phyloP scores from a whole-genome alignment of 2,888 invertebrate genomes.

The Patella ulyssiponensis region DNA sequence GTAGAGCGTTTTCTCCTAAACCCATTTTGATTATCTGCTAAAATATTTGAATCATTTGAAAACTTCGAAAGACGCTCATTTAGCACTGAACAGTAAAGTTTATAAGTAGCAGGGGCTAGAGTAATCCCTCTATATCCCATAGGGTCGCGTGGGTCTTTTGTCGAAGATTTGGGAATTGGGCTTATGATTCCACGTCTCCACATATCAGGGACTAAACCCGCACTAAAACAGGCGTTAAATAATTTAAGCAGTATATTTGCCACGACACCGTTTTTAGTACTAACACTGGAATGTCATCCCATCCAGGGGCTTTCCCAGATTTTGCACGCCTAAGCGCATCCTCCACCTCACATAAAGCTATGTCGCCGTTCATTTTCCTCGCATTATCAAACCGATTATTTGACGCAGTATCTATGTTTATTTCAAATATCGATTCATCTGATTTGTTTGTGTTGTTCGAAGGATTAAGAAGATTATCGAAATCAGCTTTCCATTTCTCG shows the following conservation, averaged over 20 bases:
- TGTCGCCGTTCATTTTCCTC: background rate
- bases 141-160: conserved; percentile 25
- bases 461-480: too few relatives aligned
- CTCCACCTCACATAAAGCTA: background rate
- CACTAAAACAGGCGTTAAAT: conserved; percentile 31
- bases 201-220: conserved; percentile 21
- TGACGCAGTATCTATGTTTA: too few relatives aligned
- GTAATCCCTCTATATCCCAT: conserved; percentile 30
- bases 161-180: conserved; percentile 30
- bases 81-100: conserved; percentile 31
- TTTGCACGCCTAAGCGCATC: background rate
- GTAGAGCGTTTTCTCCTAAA: conserved; percentile 31
- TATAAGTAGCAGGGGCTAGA: conserved; percentile 32
- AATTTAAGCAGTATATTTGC: conserved; percentile 19
- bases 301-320: background rate
- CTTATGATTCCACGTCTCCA: conserved; percentile 29
- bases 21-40: conserved; percentile 32
- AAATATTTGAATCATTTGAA: conserved; percentile 20
- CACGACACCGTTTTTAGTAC: background rate
- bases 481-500: background rate
- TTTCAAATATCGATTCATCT: too few relatives aligned
- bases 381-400: too few relatives aligned
- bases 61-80: conserved; percentile 26
- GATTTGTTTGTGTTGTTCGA: too few relatives aligned
- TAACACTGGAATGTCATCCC: conserved; percentile 3